These are phyloP conservation scores for Linnaemya tessellans DNA, from an alignment of 2,888 invertebrate genomes.

Conservation along the genomic window DNA sequence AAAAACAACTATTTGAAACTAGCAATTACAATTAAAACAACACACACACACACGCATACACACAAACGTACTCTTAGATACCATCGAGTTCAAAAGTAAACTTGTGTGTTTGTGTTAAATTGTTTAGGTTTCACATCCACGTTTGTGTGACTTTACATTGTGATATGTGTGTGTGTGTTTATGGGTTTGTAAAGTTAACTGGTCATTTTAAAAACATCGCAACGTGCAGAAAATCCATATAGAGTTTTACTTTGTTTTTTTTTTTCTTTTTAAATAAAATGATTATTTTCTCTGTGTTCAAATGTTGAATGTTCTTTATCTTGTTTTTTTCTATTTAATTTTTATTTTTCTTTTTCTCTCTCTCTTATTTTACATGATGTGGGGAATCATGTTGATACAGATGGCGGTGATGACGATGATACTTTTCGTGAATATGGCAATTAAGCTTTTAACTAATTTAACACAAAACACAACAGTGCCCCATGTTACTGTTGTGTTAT, in stretches of 20 bases:
- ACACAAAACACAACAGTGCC: slow-evolving; percentile 45
- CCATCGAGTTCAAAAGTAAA: slow-evolving; percentile 21
- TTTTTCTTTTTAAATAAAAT: slow-evolving; percentile 42
- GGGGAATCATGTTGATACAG: slow-evolving; percentile 36
- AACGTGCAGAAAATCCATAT: slow-evolving; percentile 1
- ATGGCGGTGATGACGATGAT: slow-evolving; percentile 62
- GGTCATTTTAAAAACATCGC: slow-evolving; percentile 42
- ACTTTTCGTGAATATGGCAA: slow-evolving; percentile 72
- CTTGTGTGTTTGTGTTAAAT: slow-evolving; percentile 19
- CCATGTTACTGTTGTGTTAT: slow-evolving; percentile 38
- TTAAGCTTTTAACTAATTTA: slow-evolving; percentile 74
- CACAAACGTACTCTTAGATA: not conserved
- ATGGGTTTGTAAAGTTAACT: slow-evolving; percentile 36
- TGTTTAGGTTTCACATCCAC: slow-evolving; percentile 39
- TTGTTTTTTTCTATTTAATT: not conserved
- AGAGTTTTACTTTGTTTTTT: no score
- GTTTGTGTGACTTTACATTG: not conserved
- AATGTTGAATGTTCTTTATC: slow-evolving; percentile 11
- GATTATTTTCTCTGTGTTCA: slow-evolving; percentile 33
- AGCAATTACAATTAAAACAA: slow-evolving; percentile 58
- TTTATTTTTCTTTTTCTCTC: not conserved
- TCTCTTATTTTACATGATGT: not conserved
- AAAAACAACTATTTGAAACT: slow-evolving; percentile 54
- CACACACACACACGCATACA: not conserved
- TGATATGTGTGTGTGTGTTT: not conserved